A percentile compares a stretch with the other conserved stretches of the same genome.
Conservation (phyloP, 2,113 vertebrate species). For the Hymenochirus boettgeri region DNA sequence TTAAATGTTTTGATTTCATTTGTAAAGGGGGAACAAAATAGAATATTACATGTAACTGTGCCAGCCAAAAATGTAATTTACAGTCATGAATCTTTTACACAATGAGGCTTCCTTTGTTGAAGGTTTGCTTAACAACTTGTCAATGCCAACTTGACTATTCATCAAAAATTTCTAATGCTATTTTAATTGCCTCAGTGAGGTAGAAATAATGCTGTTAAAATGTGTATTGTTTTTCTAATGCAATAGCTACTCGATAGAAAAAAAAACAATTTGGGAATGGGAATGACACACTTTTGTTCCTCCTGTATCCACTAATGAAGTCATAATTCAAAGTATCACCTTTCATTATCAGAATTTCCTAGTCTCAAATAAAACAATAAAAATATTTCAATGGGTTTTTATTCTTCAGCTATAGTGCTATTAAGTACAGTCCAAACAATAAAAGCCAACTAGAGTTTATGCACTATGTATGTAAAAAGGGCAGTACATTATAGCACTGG, state of each 20-base stretch:
- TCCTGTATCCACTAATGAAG: constrained; percentile 5
- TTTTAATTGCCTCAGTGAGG: constrained; percentile 31
- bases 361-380: not conserved
- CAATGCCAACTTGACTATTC: constrained; percentile 27
- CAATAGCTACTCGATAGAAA: not conserved
- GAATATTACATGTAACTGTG: constrained; percentile 20
- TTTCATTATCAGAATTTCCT: constrained; percentile 1
- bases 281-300: constrained; percentile 9
- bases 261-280: constrained; percentile 10
- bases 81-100: constrained; percentile 25
- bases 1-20: too few species aligned
- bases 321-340: constrained; percentile 1
- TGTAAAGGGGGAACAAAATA: too few species aligned
- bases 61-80: constrained; percentile 15
- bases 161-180: constrained; percentile 28
- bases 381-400: constrained; percentile 5
- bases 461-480: constrained; percentile 30
- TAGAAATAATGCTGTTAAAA: constrained; percentile 18
- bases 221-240: constrained; percentile 18
- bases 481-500: constrained; percentile 11
- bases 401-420: constrained; percentile 2
- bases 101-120: constrained; percentile 1
- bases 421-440: constrained; percentile 16
- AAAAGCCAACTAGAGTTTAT: constrained; percentile 14
- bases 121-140: constrained; percentile 23